Evolutionary conservation across 2,888 invertebrate species (phyloP).

Genomic region (Rhagium mordax): DNA sequence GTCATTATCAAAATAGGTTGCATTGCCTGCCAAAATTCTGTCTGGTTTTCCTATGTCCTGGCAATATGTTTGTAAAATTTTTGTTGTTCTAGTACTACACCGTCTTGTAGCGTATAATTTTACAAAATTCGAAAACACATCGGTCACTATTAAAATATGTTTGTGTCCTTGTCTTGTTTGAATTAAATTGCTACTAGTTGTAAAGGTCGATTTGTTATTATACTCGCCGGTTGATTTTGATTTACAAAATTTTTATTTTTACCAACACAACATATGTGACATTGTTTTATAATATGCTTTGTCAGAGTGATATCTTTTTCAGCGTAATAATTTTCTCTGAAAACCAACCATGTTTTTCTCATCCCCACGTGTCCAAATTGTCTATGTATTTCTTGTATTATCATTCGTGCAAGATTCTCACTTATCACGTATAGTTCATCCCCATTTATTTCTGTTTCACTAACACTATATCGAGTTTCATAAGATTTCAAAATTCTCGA

Average conservation of each 20-base stretch:
- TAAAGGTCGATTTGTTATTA: not conserved
- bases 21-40: not conserved
- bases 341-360: constrained; percentile 24
- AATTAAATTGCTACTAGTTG: not conserved
- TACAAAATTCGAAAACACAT: constrained; percentile 28
- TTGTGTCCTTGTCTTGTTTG: not conserved
- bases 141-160: constrained; percentile 33
- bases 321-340: constrained; percentile 26
- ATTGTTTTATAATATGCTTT: constrained; percentile 9
- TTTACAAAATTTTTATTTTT: constrained; percentile 16
- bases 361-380: constrained; percentile 21
- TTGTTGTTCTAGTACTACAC: too few relatives aligned
- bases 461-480: constrained; percentile 13
- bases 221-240: not conserved
- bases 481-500: constrained; percentile 11
- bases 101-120: too few relatives aligned
- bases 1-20: constrained; percentile 1
- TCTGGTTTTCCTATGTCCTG: not conserved
- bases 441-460: constrained; percentile 27
- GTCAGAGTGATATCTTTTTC: constrained; percentile 2
- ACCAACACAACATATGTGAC: constrained; percentile 13
- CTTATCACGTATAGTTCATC: constrained; percentile 26
- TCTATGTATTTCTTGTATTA: constrained; percentile 21
- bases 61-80: too few relatives aligned
- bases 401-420: not conserved